Evolutionary conservation across 2,888 invertebrate genomes (phyloP), one percentile per base, ranked within the genome.

Genomic region (Azorinus chamasolen): DNA sequence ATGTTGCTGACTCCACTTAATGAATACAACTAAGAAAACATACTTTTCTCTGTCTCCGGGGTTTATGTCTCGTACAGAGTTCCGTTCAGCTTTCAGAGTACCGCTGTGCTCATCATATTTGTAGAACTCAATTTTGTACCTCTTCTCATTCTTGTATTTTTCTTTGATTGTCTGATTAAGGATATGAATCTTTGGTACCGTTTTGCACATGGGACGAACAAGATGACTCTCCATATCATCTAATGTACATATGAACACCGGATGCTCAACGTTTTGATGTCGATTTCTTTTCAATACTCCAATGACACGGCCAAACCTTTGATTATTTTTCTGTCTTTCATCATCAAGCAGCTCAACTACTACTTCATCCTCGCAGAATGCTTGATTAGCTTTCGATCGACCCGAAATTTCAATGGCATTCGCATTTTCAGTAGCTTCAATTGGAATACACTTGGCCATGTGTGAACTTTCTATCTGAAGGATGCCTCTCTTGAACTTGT

Each of bases 191-290:
- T 88, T 88, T 18, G 88, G 88, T 8, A 88, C 68, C 4, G 87
- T 87, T 71, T 84, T 86, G 48, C 86, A 87, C 18, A 88, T 58
- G 2, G 88, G 88, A 22, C 69, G 50, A 66, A 87, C 82, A 14
- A 87, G 63, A 55, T 85, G 71, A 5, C 73, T 75, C 27, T 79
- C 79, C n/a, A 63, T 63, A 27, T 83, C 82, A 57, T 87, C 86
- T 10, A 85, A 45, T 2, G 81, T 83, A 59, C 88, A 88, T 1
- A 78, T 68, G 27, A 86, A 78, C 5, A 86, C 73, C 8, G 84
- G 86, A 54, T 83, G 74, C 20, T 81, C 51, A 2, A 76, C 58
- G 32, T 83, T 59, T 41, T 64, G 62, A 39, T 59, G 63, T 16
- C 73, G 63, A 14, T 48, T 53, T 39, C 55, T 53, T 2, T 73